Conservation (phyloP, 2,888 invertebrate genomes). For the Leptinotarsa tumamoca region DNA sequence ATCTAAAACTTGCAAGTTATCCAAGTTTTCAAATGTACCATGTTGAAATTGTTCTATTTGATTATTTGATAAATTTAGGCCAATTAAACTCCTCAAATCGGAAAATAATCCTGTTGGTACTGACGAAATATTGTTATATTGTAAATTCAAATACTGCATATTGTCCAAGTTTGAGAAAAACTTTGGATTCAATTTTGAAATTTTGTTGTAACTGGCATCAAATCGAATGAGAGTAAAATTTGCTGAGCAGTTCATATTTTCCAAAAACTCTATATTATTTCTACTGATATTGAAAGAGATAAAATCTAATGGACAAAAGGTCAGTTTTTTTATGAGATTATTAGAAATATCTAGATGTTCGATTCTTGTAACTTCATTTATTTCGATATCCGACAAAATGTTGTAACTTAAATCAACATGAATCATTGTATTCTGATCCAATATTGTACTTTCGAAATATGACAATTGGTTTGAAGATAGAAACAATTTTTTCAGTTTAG, state of each 20-base stretch:
- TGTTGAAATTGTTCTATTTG: slow-evolving; percentile 23
- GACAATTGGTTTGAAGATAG: slow-evolving; percentile 1
- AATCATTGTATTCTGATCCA: background rate
- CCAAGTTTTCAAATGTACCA: slow-evolving; percentile 26
- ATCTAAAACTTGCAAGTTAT: slow-evolving; percentile 27
- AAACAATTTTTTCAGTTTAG: background rate
- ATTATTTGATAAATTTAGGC: slow-evolving; percentile 31
- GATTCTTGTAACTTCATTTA: background rate
- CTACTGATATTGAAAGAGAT: background rate
- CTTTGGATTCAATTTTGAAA: background rate
- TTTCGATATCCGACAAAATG: background rate
- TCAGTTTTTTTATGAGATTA: background rate
- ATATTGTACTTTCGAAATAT: background rate
- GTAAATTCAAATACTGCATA: slow-evolving; percentile 6
- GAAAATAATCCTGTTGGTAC: slow-evolving; percentile 28
- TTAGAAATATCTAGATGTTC: background rate
- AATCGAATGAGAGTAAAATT: background rate
- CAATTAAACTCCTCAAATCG: slow-evolving; percentile 15
- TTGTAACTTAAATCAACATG: slow-evolving; percentile 10
- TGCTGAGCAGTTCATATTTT: background rate
- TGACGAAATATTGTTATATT: slow-evolving; percentile 16
- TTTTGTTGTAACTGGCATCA: background rate
- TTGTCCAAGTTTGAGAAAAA: background rate
- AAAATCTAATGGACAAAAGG: background rate
- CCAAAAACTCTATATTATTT: background rate